Evolutionary conservation across 2,797 vertebrate genomes (phyloP).

Genomic region (Echeneis naucrates): DNA sequence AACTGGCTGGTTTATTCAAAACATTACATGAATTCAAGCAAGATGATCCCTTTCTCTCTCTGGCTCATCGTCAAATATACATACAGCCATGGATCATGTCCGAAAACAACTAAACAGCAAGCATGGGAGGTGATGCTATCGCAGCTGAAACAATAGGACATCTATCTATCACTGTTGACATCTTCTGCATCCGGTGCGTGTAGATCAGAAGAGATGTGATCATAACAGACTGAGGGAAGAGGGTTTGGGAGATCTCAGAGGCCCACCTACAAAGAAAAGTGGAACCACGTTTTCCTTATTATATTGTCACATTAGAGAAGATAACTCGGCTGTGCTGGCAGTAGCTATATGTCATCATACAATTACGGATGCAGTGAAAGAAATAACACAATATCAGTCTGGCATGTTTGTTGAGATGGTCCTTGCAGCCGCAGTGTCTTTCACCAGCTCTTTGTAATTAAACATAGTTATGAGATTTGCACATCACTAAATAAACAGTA

Average conservation of each 20-base stretch:
- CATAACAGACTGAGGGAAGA: slow-evolving; percentile 35
- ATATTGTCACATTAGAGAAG: slow-evolving; percentile 26
- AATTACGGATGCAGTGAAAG: slow-evolving; percentile 34
- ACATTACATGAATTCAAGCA: neutral
- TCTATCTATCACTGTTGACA: slow-evolving; percentile 23
- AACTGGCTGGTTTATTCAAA: slow-evolving; percentile 21
- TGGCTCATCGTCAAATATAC: slow-evolving; percentile 11
- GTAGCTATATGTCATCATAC: slow-evolving; percentile 19
- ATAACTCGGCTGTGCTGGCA: slow-evolving; percentile 31
- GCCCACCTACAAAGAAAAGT: slow-evolving; percentile 47
- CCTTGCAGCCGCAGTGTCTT: slow-evolving; percentile 2
- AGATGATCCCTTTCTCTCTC: neutral
- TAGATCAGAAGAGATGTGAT: slow-evolving; percentile 19
- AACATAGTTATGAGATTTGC: too few species aligned
- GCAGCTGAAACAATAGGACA: slow-evolving; percentile 56
- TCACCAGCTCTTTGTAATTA: too few species aligned
- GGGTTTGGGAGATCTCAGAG: slow-evolving; percentile 25
- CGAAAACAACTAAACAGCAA: slow-evolving; percentile 23
- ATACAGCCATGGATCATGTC: slow-evolving; percentile 16
- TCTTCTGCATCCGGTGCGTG: neutral
- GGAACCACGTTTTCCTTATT: slow-evolving; percentile 45
- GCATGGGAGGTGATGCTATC: neutral
- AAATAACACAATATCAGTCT: slow-evolving; percentile 21
- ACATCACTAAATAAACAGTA: too few species aligned
- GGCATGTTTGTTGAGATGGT: slow-evolving; percentile 29